Percentiles rank a stretch among this genome's conserved stretches.
phyloP scores from a whole-genome alignment of 2,888 invertebrate species.

The Coleophora flavipennella region DNA sequence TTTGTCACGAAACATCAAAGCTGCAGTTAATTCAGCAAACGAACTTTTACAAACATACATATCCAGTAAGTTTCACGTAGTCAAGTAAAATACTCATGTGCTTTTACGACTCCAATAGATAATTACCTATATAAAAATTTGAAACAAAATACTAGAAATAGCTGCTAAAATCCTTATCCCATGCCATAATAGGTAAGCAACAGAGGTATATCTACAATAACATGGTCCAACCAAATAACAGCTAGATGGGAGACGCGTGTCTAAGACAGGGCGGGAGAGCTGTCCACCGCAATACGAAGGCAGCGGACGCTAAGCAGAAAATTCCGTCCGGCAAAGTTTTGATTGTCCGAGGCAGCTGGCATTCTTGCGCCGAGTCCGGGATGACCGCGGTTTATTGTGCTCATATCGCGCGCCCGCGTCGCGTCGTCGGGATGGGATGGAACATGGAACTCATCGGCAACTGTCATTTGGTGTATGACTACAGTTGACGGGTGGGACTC shows the following conservation, averaged over 20 bases:
- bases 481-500: not conserved
- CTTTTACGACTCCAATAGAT: no score
- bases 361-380: slow-evolving; percentile 53
- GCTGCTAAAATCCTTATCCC: no score
- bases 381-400: slow-evolving; percentile 60
- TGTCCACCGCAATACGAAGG: slow-evolving; percentile 46
- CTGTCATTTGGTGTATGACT: slow-evolving; percentile 34
- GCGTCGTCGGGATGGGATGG: slow-evolving; percentile 24
- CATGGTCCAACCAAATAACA: not conserved
- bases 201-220: no score
- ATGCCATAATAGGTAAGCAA: no score
- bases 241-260: slow-evolving; percentile 10
- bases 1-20: no score
- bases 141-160: no score
- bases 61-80: no score
- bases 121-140: no score
- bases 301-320: slow-evolving; percentile 62
- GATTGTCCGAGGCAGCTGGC: slow-evolving; percentile 71
- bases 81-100: no score
- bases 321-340: slow-evolving; percentile 68
- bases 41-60: no score
- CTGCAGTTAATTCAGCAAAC: no score
- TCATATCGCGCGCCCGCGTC: slow-evolving; percentile 39
- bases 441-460: slow-evolving; percentile 35
- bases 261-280: slow-evolving; percentile 28